Percentiles rank a stretch among this genome's conserved stretches.
These are phyloP conservation scores for Cyprinodon brontotheroides DNA, from an alignment of 2,113 vertebrate species.

Conservation along the genomic window DNA sequence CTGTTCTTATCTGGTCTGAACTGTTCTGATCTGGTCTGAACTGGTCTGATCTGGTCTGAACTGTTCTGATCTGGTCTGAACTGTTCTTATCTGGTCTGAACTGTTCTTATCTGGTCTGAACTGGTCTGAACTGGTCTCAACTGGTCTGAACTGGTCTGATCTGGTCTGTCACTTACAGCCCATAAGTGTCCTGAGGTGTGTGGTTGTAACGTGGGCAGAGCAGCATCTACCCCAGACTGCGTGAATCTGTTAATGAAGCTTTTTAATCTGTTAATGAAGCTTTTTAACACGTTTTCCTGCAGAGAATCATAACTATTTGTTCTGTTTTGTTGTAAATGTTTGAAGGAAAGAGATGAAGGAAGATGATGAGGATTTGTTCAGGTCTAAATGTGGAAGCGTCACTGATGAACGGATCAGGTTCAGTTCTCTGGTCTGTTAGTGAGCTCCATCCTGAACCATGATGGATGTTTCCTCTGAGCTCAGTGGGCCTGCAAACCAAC, in stretches of 20 bases:
- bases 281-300: slow-evolving; percentile 18
- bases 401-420: slow-evolving; percentile 26
- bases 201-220: background rate
- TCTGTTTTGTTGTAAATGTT: slow-evolving; percentile 16
- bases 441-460: slow-evolving; percentile 62
- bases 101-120: background rate
- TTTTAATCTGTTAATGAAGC: background rate
- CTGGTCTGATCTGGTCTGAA: too few relatives aligned
- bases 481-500: slow-evolving; percentile 65
- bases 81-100: too few relatives aligned
- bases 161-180: background rate
- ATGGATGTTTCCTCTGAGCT: slow-evolving; percentile 46
- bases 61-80: too few relatives aligned
- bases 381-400: slow-evolving; percentile 54
- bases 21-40: too few relatives aligned
- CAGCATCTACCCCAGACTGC: background rate
- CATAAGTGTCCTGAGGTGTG: background rate
- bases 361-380: slow-evolving; percentile 46
- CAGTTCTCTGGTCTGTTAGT: background rate
- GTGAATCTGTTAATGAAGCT: slow-evolving; percentile 19
- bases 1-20: too few relatives aligned
- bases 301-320: slow-evolving; percentile 47
- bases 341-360: slow-evolving; percentile 24
- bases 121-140: too few relatives aligned
- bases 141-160: background rate